Conservation (phyloP, 2,797 vertebrate species). For the Ctenopoma kingsleyae region DNA sequence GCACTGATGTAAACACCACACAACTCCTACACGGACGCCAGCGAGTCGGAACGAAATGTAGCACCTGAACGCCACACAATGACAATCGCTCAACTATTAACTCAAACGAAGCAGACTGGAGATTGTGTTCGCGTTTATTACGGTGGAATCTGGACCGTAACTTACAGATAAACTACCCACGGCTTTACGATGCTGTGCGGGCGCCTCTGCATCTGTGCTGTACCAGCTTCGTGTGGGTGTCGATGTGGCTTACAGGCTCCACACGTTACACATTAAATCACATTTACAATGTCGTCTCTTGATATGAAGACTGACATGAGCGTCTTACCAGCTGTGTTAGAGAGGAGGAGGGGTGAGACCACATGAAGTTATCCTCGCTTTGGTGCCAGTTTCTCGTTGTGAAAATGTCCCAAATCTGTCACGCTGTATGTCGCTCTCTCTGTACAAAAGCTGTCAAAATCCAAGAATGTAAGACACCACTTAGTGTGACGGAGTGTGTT, state of each 20-base stretch:
- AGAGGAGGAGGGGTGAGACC: too few species aligned
- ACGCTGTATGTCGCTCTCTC: not conserved
- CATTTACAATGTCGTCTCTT: not conserved
- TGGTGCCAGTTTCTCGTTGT: not conserved
- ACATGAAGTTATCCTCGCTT: not conserved
- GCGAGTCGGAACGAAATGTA: not conserved
- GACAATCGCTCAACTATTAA: constrained; percentile 31
- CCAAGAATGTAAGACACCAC: constrained; percentile 26
- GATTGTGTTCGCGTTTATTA: not conserved
- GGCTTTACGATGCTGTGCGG: not conserved
- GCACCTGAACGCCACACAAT: constrained; percentile 31
- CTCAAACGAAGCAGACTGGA: not conserved
- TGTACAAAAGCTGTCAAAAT: constrained; percentile 52
- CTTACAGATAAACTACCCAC: not conserved
- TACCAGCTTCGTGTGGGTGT: not conserved
- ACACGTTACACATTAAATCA: not conserved
- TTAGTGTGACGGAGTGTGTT: constrained; percentile 8
- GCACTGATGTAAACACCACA: constrained; percentile 64
- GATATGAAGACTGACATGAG: not conserved
- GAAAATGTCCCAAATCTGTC: constrained; percentile 21
- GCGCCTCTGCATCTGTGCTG: not conserved
- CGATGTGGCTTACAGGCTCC: not conserved
- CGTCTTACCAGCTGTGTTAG: constrained; percentile 48
- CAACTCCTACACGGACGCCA: constrained; percentile 6
- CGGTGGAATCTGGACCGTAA: constrained; percentile 37